Conservation (phyloP, 2,797 vertebrate species). For the Acipenser ruthenus region DNA sequence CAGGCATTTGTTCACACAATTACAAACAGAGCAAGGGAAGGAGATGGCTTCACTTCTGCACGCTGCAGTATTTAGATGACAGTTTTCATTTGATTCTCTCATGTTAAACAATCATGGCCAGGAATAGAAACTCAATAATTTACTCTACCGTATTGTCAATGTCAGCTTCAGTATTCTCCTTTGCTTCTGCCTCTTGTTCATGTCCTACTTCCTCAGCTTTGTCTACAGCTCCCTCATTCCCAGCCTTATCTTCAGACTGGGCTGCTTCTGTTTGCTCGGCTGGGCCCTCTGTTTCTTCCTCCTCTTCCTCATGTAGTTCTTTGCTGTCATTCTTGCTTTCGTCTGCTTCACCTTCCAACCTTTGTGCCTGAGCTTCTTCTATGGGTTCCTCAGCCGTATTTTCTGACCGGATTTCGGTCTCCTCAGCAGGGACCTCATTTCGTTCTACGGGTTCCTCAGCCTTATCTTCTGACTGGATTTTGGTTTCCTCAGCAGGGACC, state of each 20-base stretch:
- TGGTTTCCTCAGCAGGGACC: not conserved
- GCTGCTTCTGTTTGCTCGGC: slow-evolving; percentile 9
- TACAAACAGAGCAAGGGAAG: too few species aligned
- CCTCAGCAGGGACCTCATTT: too few species aligned
- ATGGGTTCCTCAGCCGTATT: not conserved
- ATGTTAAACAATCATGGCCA: not conserved
- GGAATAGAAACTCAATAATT: not conserved
- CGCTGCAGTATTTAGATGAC: too few species aligned
- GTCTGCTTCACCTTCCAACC: slow-evolving; percentile 15
- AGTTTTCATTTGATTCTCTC: too few species aligned
- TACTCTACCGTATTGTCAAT: slow-evolving; percentile 43
- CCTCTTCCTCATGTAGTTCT: slow-evolving; percentile 22
- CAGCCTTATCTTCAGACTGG: not conserved
- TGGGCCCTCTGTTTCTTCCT: slow-evolving; percentile 5
- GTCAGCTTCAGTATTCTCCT: slow-evolving; percentile 26
- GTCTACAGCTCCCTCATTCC: not conserved
- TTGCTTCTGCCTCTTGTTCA: slow-evolving; percentile 20
- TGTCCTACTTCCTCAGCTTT: slow-evolving; percentile 3
- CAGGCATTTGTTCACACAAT: too few species aligned
- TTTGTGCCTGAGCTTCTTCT: slow-evolving; percentile 4
- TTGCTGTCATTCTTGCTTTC: slow-evolving; percentile 19
- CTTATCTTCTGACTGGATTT: not conserved
- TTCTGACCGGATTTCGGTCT: too few species aligned
- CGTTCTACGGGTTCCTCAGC: not conserved
- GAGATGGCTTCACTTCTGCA: too few species aligned